Base-by-base conservation (phyloP, 2,797 vertebrate genomes). In the Pipistrellus nathusii region DNA sequence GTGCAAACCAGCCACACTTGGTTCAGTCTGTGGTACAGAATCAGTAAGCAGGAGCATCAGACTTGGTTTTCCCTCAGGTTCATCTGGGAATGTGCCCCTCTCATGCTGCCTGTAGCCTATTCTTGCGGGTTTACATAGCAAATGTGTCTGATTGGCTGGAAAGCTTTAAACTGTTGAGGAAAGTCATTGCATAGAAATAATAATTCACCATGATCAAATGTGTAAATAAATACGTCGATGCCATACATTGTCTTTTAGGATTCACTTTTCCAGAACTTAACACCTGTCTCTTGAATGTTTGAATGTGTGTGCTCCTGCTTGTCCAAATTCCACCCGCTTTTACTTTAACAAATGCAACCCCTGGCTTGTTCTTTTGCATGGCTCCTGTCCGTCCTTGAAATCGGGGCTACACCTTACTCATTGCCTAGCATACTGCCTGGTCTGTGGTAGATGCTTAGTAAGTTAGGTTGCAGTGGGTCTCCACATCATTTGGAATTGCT, bases 261-360 rank as follows among this genome's bases (percentile, higher is more conserved):
- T 64, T 94, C 59, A n/a, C 10, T 86, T 86, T 83, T 81, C 25
- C 17, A 92, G 78, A 71, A 80, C 51, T 90, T 85, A 73, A 82
- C 14, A 46, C 89, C 48, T 75, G 0, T 68, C 44, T n/a, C 4
- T 32, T 82, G 35, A 77, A 10, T 73, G 27, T 81, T 89, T 80
- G 69, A 77, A 35, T 80, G 25, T 25, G 32, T 1, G 1, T 87
- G 44, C 44, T 85, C 72, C 35, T 77, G 0, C 68, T 41, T 41
- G 38, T 41, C 38, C 38, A 41, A 41, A 41, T 41, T 41, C 38
- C 38, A 41, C 38, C 6, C 38, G 7, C 21, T 90, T 86, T 76
- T 32, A 77, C 48, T 71, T 87, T 68, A 80, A 83, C 59, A 85
- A 64, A 30, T 44, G 14, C 55, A 13, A 59, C 46, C 25, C 30